Base-by-base conservation (phyloP, 2,113 vertebrate species). In the Corythoichthys intestinalis region DNA sequence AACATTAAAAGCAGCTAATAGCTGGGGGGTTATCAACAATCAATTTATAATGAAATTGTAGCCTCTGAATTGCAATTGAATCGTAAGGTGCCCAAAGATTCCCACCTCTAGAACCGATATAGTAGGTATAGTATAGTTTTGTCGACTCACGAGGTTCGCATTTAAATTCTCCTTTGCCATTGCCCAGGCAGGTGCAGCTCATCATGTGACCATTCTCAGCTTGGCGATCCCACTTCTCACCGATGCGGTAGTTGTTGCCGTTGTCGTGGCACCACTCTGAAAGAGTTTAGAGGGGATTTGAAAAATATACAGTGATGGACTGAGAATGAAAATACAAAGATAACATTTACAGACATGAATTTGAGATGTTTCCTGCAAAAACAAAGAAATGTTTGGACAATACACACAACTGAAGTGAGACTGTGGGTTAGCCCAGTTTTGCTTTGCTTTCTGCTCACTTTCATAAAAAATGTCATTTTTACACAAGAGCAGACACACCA, bases 81-180 rank as follows among this genome's bases (percentile, higher is more conserved):
- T 28, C 20, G 20, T 28, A 28, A 28, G 20, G 20, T 28, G 20
- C 20, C 0, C 20, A 28, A 28, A 28, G 20, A 28, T 28, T 28
- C 20, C 20, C 20, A 28, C 20, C 20, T 28, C 20, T 28, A 28
- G 20, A 28, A 28, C 20, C 1, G 20, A 28, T 28, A 28, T 28
- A 28, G 20, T 28, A 28, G 20, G 20, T 28, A 28, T 28, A 28
- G 20, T 28, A 28, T 28, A 28, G 20, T 44, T 44, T 44, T 8
- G 9, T 44, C 3, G 13, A 86, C 87, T 75, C 91, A 99, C 97
- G 94, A n/a, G 97, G 96, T 82, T 98, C 97, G 71, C 97, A 99
- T 86, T 98, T 98, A 90, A 98, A 98, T 85, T 99, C 97, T 87
- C 97, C 97, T 85, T 98, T 99, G 64, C 95, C 95, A 0, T 97